A percentile compares a stretch with the other conserved stretches of the same genome.
phyloP scores from a whole-genome alignment of 1,140 invertebrate genomes.

The Luehdorfia chinensis region DNA sequence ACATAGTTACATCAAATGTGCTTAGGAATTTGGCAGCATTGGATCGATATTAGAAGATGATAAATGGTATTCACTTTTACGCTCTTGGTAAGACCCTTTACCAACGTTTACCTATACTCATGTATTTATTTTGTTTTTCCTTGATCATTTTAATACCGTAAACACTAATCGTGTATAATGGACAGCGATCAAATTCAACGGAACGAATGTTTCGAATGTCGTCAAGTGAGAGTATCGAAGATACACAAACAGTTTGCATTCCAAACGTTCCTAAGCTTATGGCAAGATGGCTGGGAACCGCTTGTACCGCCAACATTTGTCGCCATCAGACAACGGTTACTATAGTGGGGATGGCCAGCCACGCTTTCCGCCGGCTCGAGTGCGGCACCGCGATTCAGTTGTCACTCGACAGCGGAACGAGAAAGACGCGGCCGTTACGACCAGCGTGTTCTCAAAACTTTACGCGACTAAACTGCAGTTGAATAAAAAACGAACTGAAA shows the following conservation, averaged over 20 bases:
- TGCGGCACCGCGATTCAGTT: constrained; percentile 40
- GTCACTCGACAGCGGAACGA: constrained; percentile 59
- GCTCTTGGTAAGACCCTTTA: no score
- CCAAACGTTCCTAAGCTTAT: background rate
- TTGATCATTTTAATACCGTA: background rate
- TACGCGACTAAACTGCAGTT: constrained; percentile 63
- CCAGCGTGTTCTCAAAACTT: constrained; percentile 70
- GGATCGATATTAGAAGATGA: no score
- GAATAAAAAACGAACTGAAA: constrained; percentile 43
- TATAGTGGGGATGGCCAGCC: constrained; percentile 28
- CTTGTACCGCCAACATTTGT: background rate
- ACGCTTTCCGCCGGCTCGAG: constrained; percentile 29
- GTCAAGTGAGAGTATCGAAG: constrained; percentile 14
- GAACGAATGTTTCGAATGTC: constrained; percentile 5
- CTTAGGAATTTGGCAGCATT: no score
- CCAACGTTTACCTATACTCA: no score
- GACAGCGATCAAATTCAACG: background rate
- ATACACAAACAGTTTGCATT: constrained; percentile 3
- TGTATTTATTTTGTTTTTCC: no score
- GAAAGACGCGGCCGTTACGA: constrained; percentile 62
- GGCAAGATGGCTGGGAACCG: background rate
- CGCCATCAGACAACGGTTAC: background rate
- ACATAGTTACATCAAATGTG: no score
- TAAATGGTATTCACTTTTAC: no score
- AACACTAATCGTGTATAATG: background rate